Evolutionary conservation across 2,888 invertebrate genomes (phyloP).

Genomic region (Drosophila lacicola): DNA sequence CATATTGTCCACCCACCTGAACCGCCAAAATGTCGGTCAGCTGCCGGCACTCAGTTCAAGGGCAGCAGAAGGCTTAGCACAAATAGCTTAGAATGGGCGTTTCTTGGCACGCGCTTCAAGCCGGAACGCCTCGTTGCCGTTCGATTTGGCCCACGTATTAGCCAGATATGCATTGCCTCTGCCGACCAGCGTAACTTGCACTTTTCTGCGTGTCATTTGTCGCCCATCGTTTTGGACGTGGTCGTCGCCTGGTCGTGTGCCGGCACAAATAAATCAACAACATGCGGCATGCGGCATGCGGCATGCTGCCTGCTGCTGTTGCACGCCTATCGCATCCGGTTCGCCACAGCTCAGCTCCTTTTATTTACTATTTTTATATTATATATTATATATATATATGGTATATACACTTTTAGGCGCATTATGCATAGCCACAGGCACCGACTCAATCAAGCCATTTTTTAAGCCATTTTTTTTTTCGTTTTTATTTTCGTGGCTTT

Average conservation of each 20-base stretch:
- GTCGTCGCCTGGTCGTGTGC: conserved; percentile 73
- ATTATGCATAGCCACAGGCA: conserved; percentile 50
- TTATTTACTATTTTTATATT: conserved; percentile 16
- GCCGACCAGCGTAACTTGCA: conserved; percentile 59
- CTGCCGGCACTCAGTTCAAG: conserved; percentile 51
- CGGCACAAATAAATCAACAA: conserved; percentile 71
- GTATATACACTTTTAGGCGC: conserved; percentile 2
- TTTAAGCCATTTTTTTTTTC: conserved; percentile 54
- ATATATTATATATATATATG: conserved; percentile 3
- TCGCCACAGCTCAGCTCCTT: conserved; percentile 62
- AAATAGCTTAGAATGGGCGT: conserved; percentile 53
- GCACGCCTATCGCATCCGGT: conserved; percentile 75
- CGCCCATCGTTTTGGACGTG: conserved; percentile 59
- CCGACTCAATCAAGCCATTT: conserved; percentile 78
- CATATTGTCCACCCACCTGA: conserved; percentile 66
- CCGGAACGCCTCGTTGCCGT: conserved; percentile 55
- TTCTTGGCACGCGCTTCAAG: conserved; percentile 66
- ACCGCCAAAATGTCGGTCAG: conserved; percentile 71
- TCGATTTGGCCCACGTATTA: conserved; percentile 63
- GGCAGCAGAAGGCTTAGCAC: conserved; percentile 38
- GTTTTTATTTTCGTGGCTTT: conserved; percentile 17
- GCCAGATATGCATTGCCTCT: conserved; percentile 2
- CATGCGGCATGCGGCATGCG: conserved; percentile 33
- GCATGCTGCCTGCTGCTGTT: conserved; percentile 39
- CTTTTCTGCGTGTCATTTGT: conserved; percentile 69